Percentiles rank a stretch among this genome's conserved stretches.
phyloP scores from a whole-genome alignment of 2,888 invertebrate species.

The Lacanobia wlatinum region DNA sequence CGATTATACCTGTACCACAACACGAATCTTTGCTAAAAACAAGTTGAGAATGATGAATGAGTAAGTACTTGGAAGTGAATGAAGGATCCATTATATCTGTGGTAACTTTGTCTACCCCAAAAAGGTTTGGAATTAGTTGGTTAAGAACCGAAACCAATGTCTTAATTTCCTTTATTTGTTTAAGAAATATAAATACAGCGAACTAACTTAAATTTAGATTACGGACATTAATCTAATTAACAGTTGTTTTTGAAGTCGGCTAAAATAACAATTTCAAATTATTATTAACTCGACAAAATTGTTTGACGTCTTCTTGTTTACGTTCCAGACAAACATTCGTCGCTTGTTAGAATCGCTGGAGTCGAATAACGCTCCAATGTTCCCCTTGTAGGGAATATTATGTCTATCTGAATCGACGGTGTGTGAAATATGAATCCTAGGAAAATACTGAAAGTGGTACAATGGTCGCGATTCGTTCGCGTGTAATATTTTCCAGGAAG shows the following conservation, averaged over 20 bases:
- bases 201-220: background rate
- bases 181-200: background rate
- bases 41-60: background rate
- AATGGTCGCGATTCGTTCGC: constrained; percentile 6
- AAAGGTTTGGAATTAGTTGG: background rate
- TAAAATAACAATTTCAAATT: constrained; percentile 11
- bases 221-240: constrained; percentile 1
- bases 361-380: constrained; percentile 15
- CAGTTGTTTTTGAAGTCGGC: background rate
- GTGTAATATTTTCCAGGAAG: constrained; percentile 17
- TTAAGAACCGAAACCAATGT: background rate
- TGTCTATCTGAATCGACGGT: constrained; percentile 12
- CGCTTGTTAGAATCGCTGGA: constrained; percentile 6
- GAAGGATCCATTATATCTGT: too few species aligned
- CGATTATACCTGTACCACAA: constrained; percentile 81
- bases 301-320: constrained; percentile 22
- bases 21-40: background rate
- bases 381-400: constrained; percentile 8
- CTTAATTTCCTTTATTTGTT: background rate
- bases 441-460: constrained; percentile 10
- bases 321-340: constrained; percentile 14
- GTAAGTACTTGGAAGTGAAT: too few species aligned
- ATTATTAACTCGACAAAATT: constrained; percentile 12
- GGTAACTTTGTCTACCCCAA: background rate
- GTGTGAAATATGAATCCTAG: constrained; percentile 30